These are phyloP conservation scores for Podilymbus podiceps DNA, from an alignment of 2,113 vertebrate species.

Conservation along the genomic window DNA sequence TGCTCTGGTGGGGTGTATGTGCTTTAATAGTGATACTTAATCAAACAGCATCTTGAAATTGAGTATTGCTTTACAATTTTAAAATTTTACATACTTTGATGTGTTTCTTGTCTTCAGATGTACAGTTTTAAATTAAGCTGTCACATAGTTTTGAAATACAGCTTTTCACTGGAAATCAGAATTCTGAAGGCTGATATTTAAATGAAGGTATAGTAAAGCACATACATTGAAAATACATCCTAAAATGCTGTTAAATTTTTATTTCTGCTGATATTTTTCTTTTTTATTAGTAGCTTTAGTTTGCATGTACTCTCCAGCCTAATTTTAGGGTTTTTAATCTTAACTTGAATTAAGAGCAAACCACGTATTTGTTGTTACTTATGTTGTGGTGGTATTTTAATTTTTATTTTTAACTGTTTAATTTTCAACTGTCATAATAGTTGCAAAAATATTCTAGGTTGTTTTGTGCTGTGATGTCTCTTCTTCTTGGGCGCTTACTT, in stretches of 20 bases:
- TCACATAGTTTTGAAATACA: neutral
- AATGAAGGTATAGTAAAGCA: accelerated
- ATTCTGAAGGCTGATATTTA: neutral
- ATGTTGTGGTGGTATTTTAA: neutral
- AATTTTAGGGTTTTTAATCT: neutral
- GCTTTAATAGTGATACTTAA: neutral
- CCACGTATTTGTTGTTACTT: neutral
- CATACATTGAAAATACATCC: neutral
- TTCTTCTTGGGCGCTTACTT: neutral
- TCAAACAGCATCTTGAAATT: neutral
- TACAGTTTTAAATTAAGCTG: neutral
- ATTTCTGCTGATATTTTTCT: neutral
- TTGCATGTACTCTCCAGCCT: neutral
- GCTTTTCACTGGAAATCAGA: neutral
- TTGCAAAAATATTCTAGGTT: neutral
- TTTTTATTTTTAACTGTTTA: neutral
- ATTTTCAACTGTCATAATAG: neutral
- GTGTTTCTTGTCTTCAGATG: neutral
- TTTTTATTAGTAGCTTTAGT: neutral
- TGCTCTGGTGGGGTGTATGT: neutral
- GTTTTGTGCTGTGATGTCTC: neutral
- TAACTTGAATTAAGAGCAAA: neutral
- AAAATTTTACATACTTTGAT: neutral
- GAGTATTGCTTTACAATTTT: neutral
- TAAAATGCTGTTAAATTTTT: neutral